Evolutionary conservation across 2,113 vertebrate species (phyloP).

Genomic region (Bubo bubo): DNA sequence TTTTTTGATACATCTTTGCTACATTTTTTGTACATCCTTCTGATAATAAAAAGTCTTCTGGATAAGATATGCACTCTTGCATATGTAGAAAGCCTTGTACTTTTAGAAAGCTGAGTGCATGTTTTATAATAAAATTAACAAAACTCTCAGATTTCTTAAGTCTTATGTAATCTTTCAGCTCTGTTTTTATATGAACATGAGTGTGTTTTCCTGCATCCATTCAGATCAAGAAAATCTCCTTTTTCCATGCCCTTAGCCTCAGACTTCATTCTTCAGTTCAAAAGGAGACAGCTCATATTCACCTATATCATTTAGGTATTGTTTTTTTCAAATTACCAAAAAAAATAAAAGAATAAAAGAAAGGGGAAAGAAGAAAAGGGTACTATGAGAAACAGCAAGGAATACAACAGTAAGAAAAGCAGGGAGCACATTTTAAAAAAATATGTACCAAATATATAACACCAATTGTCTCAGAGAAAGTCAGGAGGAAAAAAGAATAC

Average conservation of each 20-base stretch:
- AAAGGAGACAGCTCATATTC: background rate
- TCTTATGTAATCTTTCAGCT: background rate
- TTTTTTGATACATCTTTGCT: background rate
- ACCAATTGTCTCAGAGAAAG: background rate
- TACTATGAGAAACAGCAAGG: background rate
- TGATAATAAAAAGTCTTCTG: background rate
- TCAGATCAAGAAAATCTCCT: background rate
- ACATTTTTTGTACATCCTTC: background rate
- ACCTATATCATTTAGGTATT: background rate
- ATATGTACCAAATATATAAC: background rate
- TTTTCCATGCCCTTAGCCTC: background rate
- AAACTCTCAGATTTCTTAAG: background rate
- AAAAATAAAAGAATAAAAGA: background rate
- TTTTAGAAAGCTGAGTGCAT: background rate
- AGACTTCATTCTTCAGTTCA: background rate
- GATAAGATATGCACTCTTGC: background rate
- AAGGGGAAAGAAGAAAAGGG: background rate
- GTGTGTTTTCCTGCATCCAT: background rate
- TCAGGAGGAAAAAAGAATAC: background rate
- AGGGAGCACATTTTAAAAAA: background rate
- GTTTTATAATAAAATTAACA: background rate
- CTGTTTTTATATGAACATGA: background rate
- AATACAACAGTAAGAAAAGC: background rate
- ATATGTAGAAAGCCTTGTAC: background rate
- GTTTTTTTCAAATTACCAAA: background rate